Conservation (phyloP, 2,888 invertebrate species). For the Heliconius erato region DNA sequence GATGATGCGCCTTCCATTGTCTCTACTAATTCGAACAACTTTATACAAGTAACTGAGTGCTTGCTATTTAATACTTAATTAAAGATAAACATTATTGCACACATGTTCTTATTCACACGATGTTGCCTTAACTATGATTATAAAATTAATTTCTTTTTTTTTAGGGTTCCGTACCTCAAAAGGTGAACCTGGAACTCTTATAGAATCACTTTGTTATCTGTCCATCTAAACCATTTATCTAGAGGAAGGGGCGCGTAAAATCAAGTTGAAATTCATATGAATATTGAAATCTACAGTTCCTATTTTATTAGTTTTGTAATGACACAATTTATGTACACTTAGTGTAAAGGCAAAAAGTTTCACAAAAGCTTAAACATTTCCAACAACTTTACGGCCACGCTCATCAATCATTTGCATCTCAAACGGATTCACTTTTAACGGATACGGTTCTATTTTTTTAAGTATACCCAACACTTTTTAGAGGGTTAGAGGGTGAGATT, state of each 20-base stretch:
- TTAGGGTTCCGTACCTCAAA: too few species aligned
- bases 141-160: background rate
- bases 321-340: background rate
- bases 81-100: constrained; percentile 7
- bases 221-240: too few species aligned
- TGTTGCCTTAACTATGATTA: background rate
- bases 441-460: constrained; percentile 10
- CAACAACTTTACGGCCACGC: constrained; percentile 13
- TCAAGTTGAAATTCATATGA: too few species aligned
- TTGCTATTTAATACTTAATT: constrained; percentile 19
- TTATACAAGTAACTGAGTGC: constrained; percentile 16
- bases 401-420: constrained; percentile 31
- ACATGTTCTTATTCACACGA: too few species aligned
- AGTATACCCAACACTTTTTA: constrained; percentile 15
- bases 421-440: constrained; percentile 18
- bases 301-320: background rate
- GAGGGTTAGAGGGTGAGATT: constrained; percentile 2
- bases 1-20: constrained; percentile 33
- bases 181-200: too few species aligned
- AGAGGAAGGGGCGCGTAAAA: too few species aligned
- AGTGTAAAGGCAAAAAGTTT: background rate
- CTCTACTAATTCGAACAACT: constrained; percentile 44
- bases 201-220: too few species aligned
- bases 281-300: too few species aligned
- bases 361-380: background rate